Conservation (phyloP, 2,888 invertebrate genomes). For the Cataglyphis cursor region DNA sequence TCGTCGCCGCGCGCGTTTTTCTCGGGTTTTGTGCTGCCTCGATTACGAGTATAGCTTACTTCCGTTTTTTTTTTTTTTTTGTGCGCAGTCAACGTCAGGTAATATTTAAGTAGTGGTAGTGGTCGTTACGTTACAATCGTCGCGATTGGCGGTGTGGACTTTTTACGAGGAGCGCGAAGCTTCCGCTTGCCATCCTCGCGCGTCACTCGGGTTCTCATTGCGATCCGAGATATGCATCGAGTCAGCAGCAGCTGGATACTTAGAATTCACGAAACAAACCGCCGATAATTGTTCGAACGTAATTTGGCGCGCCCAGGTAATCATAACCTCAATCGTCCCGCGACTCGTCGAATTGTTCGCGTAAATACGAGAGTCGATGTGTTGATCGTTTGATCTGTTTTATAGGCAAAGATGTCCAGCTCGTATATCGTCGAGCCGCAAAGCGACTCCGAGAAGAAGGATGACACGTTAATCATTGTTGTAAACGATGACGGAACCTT, state of each 20-base stretch:
- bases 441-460: conserved; percentile 87
- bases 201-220: too few relatives aligned
- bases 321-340: background rate
- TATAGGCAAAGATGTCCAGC: conserved; percentile 82
- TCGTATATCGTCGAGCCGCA: conserved; percentile 83
- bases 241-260: too few relatives aligned
- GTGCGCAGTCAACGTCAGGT: background rate
- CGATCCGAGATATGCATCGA: background rate
- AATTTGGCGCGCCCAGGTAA: conserved; percentile 1
- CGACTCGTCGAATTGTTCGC: background rate
- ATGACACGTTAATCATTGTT: conserved; percentile 93
- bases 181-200: too few relatives aligned
- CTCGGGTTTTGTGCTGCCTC: background rate
- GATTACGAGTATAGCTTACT: background rate
- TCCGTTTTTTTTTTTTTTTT: background rate
- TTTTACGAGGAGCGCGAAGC: background rate
- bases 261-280: background rate
- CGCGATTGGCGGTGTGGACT: background rate
- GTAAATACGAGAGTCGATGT: background rate
- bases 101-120: background rate
- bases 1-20: background rate
- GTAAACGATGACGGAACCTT: conserved; percentile 95
- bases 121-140: background rate
- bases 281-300: background rate
- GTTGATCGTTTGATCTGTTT: background rate